Percentiles rank a stretch among this genome's conserved stretches.
Conservation (phyloP, 2,888 invertebrate species). For the Euzetes globulus region DNA sequence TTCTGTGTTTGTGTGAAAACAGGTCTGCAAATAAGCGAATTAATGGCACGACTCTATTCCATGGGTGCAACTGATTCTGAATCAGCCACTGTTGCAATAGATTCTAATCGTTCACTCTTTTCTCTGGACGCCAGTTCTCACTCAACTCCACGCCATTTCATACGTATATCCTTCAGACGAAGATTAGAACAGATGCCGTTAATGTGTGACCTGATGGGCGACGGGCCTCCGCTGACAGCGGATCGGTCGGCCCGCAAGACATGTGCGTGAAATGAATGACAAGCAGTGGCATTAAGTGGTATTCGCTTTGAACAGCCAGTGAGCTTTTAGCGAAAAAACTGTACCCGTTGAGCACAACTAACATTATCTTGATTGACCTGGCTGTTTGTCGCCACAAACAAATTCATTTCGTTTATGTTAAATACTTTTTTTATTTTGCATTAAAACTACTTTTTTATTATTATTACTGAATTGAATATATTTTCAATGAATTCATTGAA, state of each 20-base stretch:
- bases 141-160: neutral
- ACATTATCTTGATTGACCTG: constrained; percentile 28
- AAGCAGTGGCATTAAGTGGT: neutral
- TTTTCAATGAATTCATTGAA: no score
- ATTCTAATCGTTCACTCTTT: constrained; percentile 1
- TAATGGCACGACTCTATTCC: neutral
- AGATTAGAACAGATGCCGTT: neutral
- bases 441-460: neutral
- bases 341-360: neutral
- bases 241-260: constrained; percentile 17
- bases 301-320: neutral
- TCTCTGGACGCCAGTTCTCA: neutral
- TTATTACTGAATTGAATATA: neutral
- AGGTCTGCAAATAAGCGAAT: neutral
- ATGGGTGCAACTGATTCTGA: neutral
- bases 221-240: neutral
- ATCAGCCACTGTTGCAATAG: neutral
- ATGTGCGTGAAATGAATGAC: constrained; percentile 9
- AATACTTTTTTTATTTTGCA: neutral
- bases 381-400: neutral
- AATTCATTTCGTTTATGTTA: neutral
- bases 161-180: neutral
- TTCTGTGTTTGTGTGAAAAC: constrained; percentile 12
- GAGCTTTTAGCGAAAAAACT: neutral
- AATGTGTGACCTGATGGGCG: neutral